These are phyloP conservation scores for Cynopterus brachyotis DNA, from an alignment of 2,113 vertebrate species.

Conservation along the genomic window DNA sequence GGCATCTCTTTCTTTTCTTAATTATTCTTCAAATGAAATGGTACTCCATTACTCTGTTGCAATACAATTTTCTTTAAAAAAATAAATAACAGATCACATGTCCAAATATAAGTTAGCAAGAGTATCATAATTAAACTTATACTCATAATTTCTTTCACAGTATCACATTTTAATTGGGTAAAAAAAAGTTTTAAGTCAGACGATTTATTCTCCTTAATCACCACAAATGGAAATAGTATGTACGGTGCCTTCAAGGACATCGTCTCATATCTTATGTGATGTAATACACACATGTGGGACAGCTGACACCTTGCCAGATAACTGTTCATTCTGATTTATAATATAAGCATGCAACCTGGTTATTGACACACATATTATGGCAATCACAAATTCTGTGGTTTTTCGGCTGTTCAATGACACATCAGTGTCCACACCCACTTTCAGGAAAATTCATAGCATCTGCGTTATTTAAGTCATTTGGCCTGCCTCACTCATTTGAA, in stretches of 20 bases:
- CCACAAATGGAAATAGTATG: background rate
- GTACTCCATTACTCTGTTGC: background rate
- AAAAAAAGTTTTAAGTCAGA: background rate
- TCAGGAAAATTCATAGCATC: background rate
- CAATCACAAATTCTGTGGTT: background rate
- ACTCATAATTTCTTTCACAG: background rate
- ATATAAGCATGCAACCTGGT: background rate
- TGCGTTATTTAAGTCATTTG: background rate
- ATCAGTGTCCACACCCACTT: background rate
- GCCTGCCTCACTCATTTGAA: background rate
- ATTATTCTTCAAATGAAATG: slow-evolving; percentile 16
- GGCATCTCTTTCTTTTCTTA: background rate
- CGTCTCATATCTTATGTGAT: background rate
- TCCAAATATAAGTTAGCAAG: slow-evolving; percentile 2
- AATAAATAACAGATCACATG: background rate
- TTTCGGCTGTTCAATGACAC: background rate
- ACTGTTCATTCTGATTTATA: background rate
- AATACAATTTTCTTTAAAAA: background rate
- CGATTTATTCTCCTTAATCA: background rate
- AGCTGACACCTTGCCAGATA: background rate
- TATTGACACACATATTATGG: background rate
- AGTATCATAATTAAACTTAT: background rate
- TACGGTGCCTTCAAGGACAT: background rate
- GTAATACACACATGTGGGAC: background rate
- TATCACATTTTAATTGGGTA: background rate